Conservation (phyloP, 2,888 invertebrate genomes). For the Yponomeuta evonymella region DNA sequence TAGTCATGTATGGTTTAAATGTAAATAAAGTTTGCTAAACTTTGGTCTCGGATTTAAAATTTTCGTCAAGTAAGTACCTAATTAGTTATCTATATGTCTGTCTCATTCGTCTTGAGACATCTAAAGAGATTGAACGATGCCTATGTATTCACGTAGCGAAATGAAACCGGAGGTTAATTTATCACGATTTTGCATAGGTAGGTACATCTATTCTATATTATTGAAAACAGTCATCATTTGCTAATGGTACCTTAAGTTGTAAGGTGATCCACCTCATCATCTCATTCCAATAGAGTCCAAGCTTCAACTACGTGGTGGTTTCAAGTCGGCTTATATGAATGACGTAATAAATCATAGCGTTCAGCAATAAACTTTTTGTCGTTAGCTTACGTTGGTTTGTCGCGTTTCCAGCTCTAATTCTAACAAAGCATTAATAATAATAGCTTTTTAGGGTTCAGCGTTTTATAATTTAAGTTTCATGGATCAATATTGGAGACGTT, state of each 20-base stretch:
- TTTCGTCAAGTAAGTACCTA: too few relatives aligned
- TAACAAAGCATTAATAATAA: conserved; percentile 2
- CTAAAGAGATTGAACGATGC: too few relatives aligned
- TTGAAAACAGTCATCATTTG: too few relatives aligned
- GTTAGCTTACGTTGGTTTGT: conserved; percentile 20
- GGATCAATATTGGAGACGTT: neutral
- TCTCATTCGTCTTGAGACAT: too few relatives aligned
- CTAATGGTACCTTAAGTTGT: neutral
- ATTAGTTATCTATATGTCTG: too few relatives aligned
- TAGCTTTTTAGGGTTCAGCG: conserved; percentile 3
- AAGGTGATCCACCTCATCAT: neutral
- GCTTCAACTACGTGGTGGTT: neutral
- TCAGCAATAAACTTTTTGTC: conserved; percentile 63
- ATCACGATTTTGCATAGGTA: too few relatives aligned
- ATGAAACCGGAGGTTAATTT: too few relatives aligned
- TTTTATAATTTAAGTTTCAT: neutral
- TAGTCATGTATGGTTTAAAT: too few relatives aligned
- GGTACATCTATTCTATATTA: too few relatives aligned
- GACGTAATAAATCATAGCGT: conserved; percentile 49
- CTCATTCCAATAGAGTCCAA: neutral
- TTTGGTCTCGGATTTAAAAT: too few relatives aligned
- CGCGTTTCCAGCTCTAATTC: conserved; percentile 21
- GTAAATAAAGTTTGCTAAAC: too few relatives aligned
- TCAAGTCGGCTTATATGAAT: neutral
- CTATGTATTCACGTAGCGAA: too few relatives aligned